Conservation (phyloP, 2,113 vertebrate species). For the Aplodontia rufa region DNA sequence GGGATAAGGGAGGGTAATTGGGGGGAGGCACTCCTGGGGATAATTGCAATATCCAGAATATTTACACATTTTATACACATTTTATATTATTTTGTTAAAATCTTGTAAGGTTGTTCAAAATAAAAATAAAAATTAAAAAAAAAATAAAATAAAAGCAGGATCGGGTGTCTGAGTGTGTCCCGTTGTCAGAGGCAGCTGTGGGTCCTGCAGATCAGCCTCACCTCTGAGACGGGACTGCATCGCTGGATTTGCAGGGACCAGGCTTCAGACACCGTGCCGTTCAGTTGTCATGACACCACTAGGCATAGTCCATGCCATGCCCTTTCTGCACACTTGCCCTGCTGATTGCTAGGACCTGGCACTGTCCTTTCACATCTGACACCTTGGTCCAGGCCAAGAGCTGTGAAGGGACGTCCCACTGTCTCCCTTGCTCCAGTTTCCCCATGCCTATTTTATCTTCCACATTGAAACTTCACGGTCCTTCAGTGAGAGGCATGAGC, state of each 20-base stretch:
- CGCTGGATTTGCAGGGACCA: rapidly evolving
- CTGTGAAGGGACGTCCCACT: rapidly evolving
- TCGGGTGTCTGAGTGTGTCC: background rate
- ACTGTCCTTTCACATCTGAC: background rate
- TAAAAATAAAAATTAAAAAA: too few species aligned
- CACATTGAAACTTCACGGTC: too few species aligned
- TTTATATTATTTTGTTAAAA: too few species aligned
- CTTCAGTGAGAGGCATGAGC: background rate
- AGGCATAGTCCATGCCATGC: rapidly evolving
- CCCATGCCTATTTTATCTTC: too few species aligned
- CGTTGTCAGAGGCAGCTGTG: background rate
- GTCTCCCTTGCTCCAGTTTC: background rate
- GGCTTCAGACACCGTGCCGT: rapidly evolving
- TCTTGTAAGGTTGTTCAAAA: too few species aligned
- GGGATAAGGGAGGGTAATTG: too few species aligned
- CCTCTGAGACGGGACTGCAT: rapidly evolving
- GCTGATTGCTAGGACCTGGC: background rate
- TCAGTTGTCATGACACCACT: background rate
- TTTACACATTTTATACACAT: too few species aligned
- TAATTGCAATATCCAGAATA: too few species aligned
- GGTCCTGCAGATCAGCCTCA: too few species aligned
- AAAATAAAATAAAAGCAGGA: too few species aligned
- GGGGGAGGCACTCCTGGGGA: too few species aligned
- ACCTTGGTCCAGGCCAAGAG: background rate
- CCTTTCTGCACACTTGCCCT: too few species aligned